Conservation (phyloP, 2,113 vertebrate genomes). For the Python bivittatus region DNA sequence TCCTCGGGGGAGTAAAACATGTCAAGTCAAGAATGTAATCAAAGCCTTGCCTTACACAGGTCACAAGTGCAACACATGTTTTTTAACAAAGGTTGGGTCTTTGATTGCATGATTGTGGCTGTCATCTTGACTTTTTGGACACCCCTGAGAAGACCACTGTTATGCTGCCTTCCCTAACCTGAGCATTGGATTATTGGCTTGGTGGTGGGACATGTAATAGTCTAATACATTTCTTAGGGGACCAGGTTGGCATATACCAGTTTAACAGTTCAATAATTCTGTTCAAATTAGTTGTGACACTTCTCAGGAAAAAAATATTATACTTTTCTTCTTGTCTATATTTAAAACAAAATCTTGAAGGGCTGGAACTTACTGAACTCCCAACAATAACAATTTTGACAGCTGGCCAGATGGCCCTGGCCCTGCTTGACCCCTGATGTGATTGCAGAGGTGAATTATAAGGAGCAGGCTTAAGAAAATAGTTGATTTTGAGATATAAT, state of each 20-base stretch:
- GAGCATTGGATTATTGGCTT: not conserved
- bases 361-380: not conserved
- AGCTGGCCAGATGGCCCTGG: not conserved
- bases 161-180: not conserved
- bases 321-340: slow-evolving; percentile 9
- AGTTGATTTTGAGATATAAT: not conserved
- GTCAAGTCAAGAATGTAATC: not conserved
- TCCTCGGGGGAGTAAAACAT: not conserved
- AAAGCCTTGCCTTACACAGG: not conserved
- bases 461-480: not conserved
- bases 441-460: not conserved
- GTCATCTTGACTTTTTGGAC: not conserved
- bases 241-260: not conserved
- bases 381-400: slow-evolving; percentile 21
- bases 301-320: slow-evolving; percentile 25
- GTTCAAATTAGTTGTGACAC: slow-evolving; percentile 40
- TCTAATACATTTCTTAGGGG: not conserved
- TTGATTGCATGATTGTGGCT: not conserved
- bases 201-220: not conserved
- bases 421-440: not conserved
- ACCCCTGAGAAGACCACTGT: not conserved
- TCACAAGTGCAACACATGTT: not conserved
- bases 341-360: not conserved
- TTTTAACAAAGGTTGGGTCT: not conserved
- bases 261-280: not conserved